Conservation (phyloP, 2,888 invertebrate genomes). For the Drosophila testacea region DNA sequence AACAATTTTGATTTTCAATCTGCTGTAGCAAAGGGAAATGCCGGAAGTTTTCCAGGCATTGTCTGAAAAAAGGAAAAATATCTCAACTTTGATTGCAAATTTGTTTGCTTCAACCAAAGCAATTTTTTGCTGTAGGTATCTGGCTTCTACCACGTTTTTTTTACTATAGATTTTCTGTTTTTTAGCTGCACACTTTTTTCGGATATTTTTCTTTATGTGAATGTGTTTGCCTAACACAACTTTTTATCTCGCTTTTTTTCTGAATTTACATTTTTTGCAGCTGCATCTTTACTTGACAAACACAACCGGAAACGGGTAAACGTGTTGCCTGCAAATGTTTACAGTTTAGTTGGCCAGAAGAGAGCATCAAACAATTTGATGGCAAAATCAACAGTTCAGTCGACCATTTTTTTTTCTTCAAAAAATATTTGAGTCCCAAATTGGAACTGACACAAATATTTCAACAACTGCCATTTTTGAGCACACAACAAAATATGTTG, state of each 20-base stretch:
- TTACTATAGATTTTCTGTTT: constrained; percentile 18
- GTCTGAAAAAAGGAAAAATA: constrained; percentile 35
- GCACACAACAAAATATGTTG: constrained; percentile 1
- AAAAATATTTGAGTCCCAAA: background rate
- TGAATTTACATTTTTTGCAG: background rate
- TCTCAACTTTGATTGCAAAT: constrained; percentile 77
- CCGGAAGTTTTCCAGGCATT: constrained; percentile 31
- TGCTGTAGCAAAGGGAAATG: constrained; percentile 16
- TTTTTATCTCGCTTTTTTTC: constrained; percentile 20
- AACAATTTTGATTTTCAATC: constrained; percentile 64
- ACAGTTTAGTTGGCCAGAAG: constrained; percentile 30
- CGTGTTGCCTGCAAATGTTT: constrained; percentile 43
- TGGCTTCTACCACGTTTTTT: constrained; percentile 15
- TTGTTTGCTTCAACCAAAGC: constrained; percentile 57
- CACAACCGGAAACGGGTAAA: constrained; percentile 18
- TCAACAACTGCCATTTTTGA: constrained; percentile 14
- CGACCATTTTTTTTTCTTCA: background rate
- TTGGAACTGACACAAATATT: constrained; percentile 13
- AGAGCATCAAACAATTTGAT: constrained; percentile 43
- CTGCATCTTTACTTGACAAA: constrained; percentile 29
- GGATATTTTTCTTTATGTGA: constrained; percentile 3
- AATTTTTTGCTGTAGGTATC: constrained; percentile 28
- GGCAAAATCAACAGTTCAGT: constrained; percentile 37
- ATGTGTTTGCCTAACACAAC: background rate
- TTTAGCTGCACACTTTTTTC: constrained; percentile 27